Evolutionary conservation across 2,797 vertebrate genomes (phyloP).

Genomic region (Ptychobarbus kaznakovi): DNA sequence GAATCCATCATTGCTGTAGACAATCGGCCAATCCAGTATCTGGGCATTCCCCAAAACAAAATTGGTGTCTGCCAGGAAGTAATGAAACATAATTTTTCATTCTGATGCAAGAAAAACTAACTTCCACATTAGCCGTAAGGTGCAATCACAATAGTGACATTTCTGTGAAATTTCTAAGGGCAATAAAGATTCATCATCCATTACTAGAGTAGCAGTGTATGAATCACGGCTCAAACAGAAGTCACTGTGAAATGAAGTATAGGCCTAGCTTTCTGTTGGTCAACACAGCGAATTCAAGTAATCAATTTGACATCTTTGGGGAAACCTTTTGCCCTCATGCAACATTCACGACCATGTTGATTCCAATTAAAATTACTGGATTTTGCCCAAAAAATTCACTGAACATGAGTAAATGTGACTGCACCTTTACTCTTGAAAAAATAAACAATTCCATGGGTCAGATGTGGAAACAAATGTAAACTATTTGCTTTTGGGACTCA

Average conservation of each 20-base stretch:
- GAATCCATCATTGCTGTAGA: conserved; percentile 98
- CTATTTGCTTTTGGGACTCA: not conserved
- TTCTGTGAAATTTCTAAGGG: too few relatives aligned
- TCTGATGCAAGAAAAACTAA: too few relatives aligned
- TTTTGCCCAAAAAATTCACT: too few relatives aligned
- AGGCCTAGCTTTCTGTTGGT: too few relatives aligned
- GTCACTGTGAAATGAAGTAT: too few relatives aligned
- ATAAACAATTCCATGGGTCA: not conserved
- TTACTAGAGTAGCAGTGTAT: too few relatives aligned
- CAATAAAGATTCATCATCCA: too few relatives aligned
- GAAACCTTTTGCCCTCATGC: not conserved
- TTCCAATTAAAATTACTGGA: not conserved
- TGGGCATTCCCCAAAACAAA: conserved; percentile 97
- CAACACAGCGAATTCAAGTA: not conserved
- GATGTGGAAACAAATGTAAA: conserved; percentile 5
- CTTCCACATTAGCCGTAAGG: not conserved
- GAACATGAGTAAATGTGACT: not conserved
- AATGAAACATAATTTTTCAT: conserved; percentile 34
- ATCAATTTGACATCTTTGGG: not conserved
- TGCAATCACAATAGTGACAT: too few relatives aligned
- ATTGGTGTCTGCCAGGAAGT: conserved; percentile 88
- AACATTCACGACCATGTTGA: not conserved
- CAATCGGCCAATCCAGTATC: conserved; percentile 97
- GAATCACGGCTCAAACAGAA: too few relatives aligned
- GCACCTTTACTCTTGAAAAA: not conserved